Percentiles rank a stretch among this genome's conserved stretches.
These are phyloP conservation scores for Elysia chlorotica DNA, from an alignment of 1,140 invertebrate species.

Conservation along the genomic window DNA sequence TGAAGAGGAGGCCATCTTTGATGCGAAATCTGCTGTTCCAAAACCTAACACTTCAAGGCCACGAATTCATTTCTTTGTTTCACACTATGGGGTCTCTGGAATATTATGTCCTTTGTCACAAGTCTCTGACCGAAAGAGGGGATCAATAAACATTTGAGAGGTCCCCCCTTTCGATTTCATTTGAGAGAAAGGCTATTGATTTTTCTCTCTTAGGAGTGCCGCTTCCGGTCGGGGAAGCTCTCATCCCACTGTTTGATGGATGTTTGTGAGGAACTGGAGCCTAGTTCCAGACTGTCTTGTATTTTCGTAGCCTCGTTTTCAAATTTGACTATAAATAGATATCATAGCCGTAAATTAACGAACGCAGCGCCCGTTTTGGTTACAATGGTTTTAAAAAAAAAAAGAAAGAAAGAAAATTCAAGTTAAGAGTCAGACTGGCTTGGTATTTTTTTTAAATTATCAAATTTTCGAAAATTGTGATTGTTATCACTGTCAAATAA, in stretches of 20 bases:
- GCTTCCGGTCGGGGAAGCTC: conserved; percentile 34
- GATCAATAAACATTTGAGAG: conserved; percentile 27
- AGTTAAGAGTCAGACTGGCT: too few species aligned
- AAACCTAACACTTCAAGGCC: conserved; percentile 21
- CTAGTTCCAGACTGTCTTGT: conserved; percentile 22
- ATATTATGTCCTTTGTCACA: conserved; percentile 29
- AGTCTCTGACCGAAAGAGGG: conserved; percentile 22
- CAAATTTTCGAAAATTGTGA: too few species aligned
- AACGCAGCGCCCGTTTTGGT: too few species aligned
- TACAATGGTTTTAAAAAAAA: too few species aligned
- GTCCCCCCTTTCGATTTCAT: conserved; percentile 24
- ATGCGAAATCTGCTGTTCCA: conserved; percentile 10
- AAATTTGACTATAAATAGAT: too few species aligned
- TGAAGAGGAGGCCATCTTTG: conserved; percentile 31
- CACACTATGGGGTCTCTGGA: too few species aligned
- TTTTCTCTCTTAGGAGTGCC: conserved; percentile 32
- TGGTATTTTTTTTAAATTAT: too few species aligned
- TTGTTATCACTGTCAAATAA: too few species aligned
- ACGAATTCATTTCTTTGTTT: conserved; percentile 31
- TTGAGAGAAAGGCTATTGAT: conserved; percentile 23
- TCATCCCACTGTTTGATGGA: too few species aligned
- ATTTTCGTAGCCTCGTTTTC: too few species aligned
- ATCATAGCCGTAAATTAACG: too few species aligned
- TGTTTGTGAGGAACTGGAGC: conserved; percentile 25
- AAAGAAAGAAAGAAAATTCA: too few species aligned